phyloP scores from a whole-genome alignment of 2,888 invertebrate genomes.

The Lasioglossum lativentre region DNA sequence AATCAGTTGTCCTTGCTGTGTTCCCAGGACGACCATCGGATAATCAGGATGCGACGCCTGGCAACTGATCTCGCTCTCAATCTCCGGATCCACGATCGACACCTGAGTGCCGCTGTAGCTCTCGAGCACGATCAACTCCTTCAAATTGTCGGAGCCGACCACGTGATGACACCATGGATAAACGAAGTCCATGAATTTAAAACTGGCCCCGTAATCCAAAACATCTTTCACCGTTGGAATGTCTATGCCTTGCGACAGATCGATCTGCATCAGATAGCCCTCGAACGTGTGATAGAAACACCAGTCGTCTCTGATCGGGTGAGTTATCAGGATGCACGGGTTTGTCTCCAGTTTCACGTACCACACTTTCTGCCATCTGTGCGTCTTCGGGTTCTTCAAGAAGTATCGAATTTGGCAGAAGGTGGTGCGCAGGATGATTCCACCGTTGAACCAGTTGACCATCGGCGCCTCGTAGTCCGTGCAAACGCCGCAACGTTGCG shows the following conservation, averaged over 20 bases:
- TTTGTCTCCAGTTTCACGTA: conserved; percentile 67
- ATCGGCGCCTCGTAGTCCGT: conserved; percentile 71
- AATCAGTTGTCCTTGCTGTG: conserved; percentile 74
- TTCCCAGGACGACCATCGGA: conserved; percentile 74
- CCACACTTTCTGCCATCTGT: conserved; percentile 75
- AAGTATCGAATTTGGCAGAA: conserved; percentile 80
- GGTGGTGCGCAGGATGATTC: conserved; percentile 78
- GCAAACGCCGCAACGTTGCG: conserved; percentile 74
- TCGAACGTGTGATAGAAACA: conserved; percentile 77
- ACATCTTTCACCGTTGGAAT: conserved; percentile 47
- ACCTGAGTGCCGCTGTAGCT: conserved; percentile 70
- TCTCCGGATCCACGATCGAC: conserved; percentile 61
- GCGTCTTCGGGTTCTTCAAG: conserved; percentile 47
- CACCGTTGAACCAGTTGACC: conserved; percentile 77
- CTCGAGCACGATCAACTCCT: conserved; percentile 72
- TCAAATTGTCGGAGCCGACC: conserved; percentile 65
- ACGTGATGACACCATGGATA: conserved; percentile 80
- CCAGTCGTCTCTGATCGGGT: conserved; percentile 70
- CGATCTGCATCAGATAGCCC: conserved; percentile 76
- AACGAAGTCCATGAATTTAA: conserved; percentile 74
- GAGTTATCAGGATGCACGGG: conserved; percentile 70
- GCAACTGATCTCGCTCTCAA: conserved; percentile 66
- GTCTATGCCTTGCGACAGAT: conserved; percentile 47
- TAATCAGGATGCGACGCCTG: conserved; percentile 76
- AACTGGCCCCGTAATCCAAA: conserved; percentile 69